Evolutionary conservation across 2,888 invertebrate genomes (phyloP).

Genomic region (Chymomyza amoena): DNA sequence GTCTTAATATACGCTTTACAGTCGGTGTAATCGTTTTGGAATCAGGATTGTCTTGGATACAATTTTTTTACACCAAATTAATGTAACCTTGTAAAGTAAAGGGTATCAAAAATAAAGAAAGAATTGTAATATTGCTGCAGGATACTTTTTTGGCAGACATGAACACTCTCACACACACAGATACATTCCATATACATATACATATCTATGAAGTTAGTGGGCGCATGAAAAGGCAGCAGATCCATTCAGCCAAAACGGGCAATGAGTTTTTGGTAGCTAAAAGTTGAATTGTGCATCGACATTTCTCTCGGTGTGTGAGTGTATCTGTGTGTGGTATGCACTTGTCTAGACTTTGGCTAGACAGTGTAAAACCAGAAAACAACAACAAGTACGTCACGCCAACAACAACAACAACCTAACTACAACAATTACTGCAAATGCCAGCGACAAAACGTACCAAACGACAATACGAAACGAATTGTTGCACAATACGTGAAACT

Average conservation of each 20-base stretch:
- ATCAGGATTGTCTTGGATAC: no score
- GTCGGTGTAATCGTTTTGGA: no score
- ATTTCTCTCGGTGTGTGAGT: conserved; percentile 29
- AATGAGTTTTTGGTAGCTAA: conserved; percentile 69
- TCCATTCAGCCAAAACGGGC: conserved; percentile 44
- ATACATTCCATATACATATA: conserved; percentile 31
- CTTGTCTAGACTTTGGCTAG: conserved; percentile 78
- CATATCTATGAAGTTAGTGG: not conserved
- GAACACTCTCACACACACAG: conserved; percentile 21
- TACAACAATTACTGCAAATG: conserved; percentile 52
- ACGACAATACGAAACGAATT: conserved; percentile 64
- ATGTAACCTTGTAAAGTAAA: conserved; percentile 2
- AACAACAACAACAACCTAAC: conserved; percentile 40
- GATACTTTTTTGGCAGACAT: conserved; percentile 48
- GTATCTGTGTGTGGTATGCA: conserved; percentile 68
- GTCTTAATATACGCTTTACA: no score
- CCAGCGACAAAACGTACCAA: conserved; percentile 39
- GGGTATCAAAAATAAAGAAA: conserved; percentile 24
- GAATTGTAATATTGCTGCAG: conserved; percentile 57
- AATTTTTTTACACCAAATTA: no score
- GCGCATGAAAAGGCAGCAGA: not conserved
- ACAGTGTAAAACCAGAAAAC: conserved; percentile 76
- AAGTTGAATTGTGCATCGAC: conserved; percentile 74
- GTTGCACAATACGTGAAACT: conserved; percentile 60
- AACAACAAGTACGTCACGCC: conserved; percentile 36